phyloP scores from a whole-genome alignment of 2,888 invertebrate genomes.

The Sminthurinus aureus region DNA sequence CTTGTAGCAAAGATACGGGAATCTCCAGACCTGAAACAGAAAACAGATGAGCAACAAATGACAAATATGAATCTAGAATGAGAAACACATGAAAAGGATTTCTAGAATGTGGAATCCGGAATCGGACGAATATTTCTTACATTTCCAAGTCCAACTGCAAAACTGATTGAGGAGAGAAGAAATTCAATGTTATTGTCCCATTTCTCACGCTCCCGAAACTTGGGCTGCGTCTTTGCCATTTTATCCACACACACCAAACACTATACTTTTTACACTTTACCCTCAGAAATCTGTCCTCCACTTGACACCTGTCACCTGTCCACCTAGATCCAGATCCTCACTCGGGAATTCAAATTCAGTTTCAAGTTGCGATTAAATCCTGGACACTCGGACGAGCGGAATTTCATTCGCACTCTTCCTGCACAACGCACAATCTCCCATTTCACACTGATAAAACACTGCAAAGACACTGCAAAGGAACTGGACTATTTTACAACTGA shows the following conservation, averaged over 20 bases:
- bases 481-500: too few species aligned
- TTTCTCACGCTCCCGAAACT: conserved; percentile 55
- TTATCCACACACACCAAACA: background rate
- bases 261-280: background rate
- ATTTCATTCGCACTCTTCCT: too few species aligned
- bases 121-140: too few species aligned
- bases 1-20: conserved; percentile 59
- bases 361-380: background rate
- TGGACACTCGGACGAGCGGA: too few species aligned
- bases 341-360: conserved; percentile 1
- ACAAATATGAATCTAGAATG: too few species aligned
- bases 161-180: conserved; percentile 69
- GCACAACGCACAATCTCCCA: too few species aligned
- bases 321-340: conserved; percentile 12
- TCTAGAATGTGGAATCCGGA: too few species aligned
- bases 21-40: conserved; percentile 65
- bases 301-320: conserved; percentile 27
- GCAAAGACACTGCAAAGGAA: too few species aligned
- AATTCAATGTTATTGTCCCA: conserved; percentile 68
- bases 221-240: conserved; percentile 23
- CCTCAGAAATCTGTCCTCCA: background rate
- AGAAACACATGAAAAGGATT: too few species aligned
- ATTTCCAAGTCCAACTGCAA: conserved; percentile 72
- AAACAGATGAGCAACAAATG: too few species aligned
- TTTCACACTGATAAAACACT: too few species aligned